A percentile compares a stretch with the other conserved stretches of the same genome.
Conservation (phyloP, 2,113 vertebrate species). For the Felis catus region DNA sequence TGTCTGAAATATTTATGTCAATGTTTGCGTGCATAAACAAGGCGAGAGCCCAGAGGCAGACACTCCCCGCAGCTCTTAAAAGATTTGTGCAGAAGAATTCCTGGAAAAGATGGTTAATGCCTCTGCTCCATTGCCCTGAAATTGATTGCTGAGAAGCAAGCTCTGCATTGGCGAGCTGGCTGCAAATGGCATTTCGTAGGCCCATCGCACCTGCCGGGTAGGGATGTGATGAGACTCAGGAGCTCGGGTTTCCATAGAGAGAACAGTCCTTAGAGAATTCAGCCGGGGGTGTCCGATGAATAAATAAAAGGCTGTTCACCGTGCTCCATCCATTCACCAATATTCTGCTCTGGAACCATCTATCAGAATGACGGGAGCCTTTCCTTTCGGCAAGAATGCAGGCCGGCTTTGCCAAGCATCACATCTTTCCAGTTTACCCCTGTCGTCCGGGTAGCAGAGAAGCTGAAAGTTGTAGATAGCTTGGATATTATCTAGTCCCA, state of each 20-base stretch:
- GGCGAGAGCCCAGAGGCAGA: neutral
- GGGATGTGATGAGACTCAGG: neutral
- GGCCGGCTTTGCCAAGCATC: accelerated
- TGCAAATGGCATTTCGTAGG: neutral
- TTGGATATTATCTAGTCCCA: neutral
- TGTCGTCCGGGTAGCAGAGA: neutral
- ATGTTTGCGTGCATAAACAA: conserved; percentile 45
- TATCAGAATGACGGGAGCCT: neutral
- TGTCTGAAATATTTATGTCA: conserved; percentile 58
- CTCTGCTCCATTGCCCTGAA: neutral
- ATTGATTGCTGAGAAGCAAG: conserved; percentile 61
- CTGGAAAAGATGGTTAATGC: conserved; percentile 66
- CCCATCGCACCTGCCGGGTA: neutral
- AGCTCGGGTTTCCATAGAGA: conserved; percentile 27
- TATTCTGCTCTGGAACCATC: neutral
- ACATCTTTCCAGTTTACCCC: neutral
- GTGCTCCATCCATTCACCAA: neutral
- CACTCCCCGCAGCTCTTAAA: conserved; percentile 32
- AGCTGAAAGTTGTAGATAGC: neutral
- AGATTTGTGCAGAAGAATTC: conserved; percentile 57
- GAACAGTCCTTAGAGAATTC: neutral
- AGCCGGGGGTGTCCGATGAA: neutral
- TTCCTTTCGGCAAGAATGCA: neutral
- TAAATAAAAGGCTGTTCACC: neutral
- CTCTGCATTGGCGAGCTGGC: neutral